These are phyloP conservation scores for Pherbina coryleti DNA, from an alignment of 2,888 invertebrate genomes.

Conservation along the genomic window DNA sequence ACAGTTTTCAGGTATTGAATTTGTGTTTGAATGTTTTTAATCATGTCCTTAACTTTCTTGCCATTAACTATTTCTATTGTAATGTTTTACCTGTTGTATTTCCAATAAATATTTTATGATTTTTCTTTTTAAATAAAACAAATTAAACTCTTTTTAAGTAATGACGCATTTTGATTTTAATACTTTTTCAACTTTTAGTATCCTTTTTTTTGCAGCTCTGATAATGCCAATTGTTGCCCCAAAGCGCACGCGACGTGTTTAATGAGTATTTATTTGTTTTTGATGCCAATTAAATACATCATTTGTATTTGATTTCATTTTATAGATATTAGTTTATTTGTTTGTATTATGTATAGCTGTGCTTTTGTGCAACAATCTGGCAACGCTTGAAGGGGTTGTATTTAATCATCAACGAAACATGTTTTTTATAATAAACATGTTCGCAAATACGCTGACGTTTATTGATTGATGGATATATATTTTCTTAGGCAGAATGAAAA, in stretches of 20 bases:
- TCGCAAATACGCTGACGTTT: background rate
- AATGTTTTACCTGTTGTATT: no score
- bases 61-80: background rate
- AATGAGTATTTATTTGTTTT: background rate
- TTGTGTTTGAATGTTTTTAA: background rate
- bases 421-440: background rate
- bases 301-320: slow-evolving; percentile 37
- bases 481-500: no score
- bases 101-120: background rate
- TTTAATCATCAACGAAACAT: background rate
- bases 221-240: slow-evolving; percentile 66
- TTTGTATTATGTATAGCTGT: slow-evolving; percentile 42
- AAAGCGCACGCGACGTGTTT: slow-evolving; percentile 52
- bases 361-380: slow-evolving; percentile 60
- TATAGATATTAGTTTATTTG: slow-evolving; percentile 17
- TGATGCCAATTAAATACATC: slow-evolving; percentile 36
- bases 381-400: background rate
- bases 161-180: background rate
- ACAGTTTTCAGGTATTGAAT: background rate
- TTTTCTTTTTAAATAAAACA: background rate
- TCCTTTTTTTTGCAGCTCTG: slow-evolving; percentile 44
- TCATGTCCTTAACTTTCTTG: background rate
- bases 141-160: background rate
- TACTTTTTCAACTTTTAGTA: slow-evolving; percentile 13
- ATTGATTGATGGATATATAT: no score